These are phyloP conservation scores for Megastigmus dorsalis DNA, from an alignment of 2,888 invertebrate genomes.

Conservation along the genomic window DNA sequence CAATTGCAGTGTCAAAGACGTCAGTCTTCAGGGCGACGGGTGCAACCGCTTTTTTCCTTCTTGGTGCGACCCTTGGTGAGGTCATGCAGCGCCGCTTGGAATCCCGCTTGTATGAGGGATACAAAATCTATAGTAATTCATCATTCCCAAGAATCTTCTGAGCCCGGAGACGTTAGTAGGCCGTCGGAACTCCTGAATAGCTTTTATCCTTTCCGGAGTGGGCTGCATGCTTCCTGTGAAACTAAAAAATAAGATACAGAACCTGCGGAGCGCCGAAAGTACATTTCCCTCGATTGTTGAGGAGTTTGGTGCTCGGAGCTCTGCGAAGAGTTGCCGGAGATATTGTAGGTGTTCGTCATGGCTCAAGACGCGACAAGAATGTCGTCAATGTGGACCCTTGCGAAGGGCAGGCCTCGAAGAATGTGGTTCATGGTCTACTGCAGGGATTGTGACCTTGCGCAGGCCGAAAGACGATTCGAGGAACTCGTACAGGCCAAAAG, in stretches of 20 bases:
- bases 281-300: constrained; percentile 28
- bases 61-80: too few species aligned
- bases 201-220: neutral
- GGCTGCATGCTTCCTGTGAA: neutral
- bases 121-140: too few species aligned
- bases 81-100: too few species aligned
- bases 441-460: neutral
- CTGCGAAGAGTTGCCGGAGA: constrained; percentile 41
- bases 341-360: constrained; percentile 45
- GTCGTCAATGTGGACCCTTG: constrained; percentile 51
- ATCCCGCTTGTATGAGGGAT: too few species aligned
- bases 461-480: neutral
- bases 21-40: too few species aligned
- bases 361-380: constrained; percentile 45
- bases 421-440: neutral
- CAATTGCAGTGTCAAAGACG: too few species aligned
- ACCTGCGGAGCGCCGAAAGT: neutral
- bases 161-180: too few species aligned
- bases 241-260: neutral
- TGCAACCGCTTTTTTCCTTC: too few species aligned
- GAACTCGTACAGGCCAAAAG: neutral
- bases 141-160: too few species aligned
- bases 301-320: constrained; percentile 35
- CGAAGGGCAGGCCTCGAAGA: neutral
- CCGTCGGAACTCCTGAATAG: neutral